A percentile compares a stretch with the other conserved stretches of the same genome.
phyloP scores from a whole-genome alignment of 1,140 invertebrate species.

The Brachionus rotundiformis region DNA sequence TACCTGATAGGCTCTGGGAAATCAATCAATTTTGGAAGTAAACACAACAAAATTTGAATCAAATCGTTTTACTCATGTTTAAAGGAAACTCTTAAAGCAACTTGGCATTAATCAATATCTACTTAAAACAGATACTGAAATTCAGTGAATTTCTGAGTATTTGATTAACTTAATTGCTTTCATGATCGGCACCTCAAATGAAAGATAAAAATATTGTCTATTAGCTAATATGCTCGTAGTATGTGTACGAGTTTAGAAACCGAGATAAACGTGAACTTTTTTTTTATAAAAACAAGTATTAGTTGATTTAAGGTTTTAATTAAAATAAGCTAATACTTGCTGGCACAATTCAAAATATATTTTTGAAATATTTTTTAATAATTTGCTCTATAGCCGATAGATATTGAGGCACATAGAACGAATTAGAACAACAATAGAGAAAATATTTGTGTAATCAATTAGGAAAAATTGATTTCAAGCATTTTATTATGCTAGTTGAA shows the following conservation, averaged over 20 bases:
- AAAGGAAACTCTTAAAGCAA: not conserved
- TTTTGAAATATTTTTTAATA: conserved; percentile 33
- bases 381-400: not conserved
- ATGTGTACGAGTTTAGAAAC: not conserved
- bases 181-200: not conserved
- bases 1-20: not conserved
- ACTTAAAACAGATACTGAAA: not conserved
- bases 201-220: conserved; percentile 13
- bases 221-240: not conserved
- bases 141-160: not conserved
- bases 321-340: not conserved
- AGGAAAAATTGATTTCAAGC: conserved; percentile 19
- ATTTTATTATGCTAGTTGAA: conserved; percentile 13
- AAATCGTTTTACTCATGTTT: not conserved
- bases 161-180: not conserved
- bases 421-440: not conserved
- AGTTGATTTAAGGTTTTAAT: conserved; percentile 5
- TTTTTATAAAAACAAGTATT: not conserved
- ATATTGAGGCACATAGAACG: not conserved
- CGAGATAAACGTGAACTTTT: not conserved
- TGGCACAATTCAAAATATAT: not conserved
- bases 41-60: not conserved
- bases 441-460: conserved; percentile 36
- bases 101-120: not conserved
- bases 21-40: not conserved